A percentile compares a stretch with the other conserved stretches of the same genome.
Conservation (phyloP, 2,113 vertebrate genomes). For the Dendropsophus ebraccatus region DNA sequence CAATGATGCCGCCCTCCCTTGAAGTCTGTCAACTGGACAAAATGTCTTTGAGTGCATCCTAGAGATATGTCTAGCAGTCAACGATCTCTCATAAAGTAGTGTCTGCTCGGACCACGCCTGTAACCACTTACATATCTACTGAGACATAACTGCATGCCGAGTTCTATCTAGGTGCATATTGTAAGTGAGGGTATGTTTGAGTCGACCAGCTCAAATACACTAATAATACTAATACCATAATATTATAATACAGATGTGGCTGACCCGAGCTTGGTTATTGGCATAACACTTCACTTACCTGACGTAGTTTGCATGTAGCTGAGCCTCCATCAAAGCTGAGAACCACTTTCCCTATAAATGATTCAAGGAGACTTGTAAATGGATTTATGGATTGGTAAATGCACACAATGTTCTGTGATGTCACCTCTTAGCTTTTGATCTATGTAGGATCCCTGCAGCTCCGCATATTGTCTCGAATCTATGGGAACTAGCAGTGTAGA, state of each 20-base stretch:
- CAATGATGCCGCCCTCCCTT: too few relatives aligned
- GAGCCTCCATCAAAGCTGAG: not conserved
- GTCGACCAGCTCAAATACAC: too few relatives aligned
- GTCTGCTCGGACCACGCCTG: too few relatives aligned
- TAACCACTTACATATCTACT: too few relatives aligned
- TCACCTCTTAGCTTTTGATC: not conserved
- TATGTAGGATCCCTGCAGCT: not conserved
- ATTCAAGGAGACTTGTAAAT: conserved; percentile 2
- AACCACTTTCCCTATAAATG: not conserved
- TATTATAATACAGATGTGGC: not conserved
- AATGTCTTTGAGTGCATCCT: too few relatives aligned
- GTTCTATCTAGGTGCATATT: too few relatives aligned
- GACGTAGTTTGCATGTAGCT: not conserved
- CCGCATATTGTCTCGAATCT: not conserved
- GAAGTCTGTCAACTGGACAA: too few relatives aligned
- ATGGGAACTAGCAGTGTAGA: not conserved
- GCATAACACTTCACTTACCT: not conserved
- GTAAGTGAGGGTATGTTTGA: too few relatives aligned
- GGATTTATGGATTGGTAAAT: not conserved
- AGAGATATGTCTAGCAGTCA: too few relatives aligned
- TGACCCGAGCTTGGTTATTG: not conserved
- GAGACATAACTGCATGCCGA: too few relatives aligned
- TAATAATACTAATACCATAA: too few relatives aligned
- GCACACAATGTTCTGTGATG: not conserved
- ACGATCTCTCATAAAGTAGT: too few relatives aligned